Conservation (phyloP, 2,113 vertebrate species). For the Chamaea fasciata region DNA sequence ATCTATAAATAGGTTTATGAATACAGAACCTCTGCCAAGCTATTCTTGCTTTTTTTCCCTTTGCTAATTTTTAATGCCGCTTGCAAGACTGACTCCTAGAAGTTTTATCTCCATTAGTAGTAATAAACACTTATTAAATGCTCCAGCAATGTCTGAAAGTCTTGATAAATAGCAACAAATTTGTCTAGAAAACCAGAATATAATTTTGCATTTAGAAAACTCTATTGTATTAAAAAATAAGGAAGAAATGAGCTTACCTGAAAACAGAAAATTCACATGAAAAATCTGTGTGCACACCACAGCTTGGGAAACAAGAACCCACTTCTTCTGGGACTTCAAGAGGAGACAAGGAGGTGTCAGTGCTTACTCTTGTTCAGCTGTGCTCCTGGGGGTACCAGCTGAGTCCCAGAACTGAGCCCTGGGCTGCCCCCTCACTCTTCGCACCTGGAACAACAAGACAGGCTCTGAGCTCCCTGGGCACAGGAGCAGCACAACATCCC, state of each 20-base stretch:
- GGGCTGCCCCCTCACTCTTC: not conserved
- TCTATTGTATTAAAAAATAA: not conserved
- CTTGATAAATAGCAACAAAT: slow-evolving; percentile 8
- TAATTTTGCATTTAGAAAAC: not conserved
- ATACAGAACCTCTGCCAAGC: slow-evolving; percentile 37
- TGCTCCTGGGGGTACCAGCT: not conserved
- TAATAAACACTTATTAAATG: slow-evolving; percentile 27
- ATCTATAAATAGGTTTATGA: slow-evolving; percentile 55
- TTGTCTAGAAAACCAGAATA: not conserved
- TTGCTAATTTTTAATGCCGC: slow-evolving; percentile 30
- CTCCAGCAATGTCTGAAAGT: not conserved
- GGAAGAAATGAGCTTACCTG: slow-evolving; percentile 5
- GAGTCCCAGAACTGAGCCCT: not conserved
- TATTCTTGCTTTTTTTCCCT: not conserved
- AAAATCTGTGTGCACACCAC: not conserved
- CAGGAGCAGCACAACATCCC: not conserved
- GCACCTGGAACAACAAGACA: slow-evolving; percentile 26
- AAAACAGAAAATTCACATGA: slow-evolving; percentile 2
- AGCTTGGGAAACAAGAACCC: not conserved
- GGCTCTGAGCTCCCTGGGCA: not conserved
- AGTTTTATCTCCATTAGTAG: slow-evolving; percentile 45
- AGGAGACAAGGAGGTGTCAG: rapidly evolving
- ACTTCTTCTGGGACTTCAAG: not conserved
- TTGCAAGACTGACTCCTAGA: slow-evolving; percentile 13
- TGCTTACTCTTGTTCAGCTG: not conserved